phyloP scores from a whole-genome alignment of 2,888 invertebrate species.

The Mythimna albipuncta region DNA sequence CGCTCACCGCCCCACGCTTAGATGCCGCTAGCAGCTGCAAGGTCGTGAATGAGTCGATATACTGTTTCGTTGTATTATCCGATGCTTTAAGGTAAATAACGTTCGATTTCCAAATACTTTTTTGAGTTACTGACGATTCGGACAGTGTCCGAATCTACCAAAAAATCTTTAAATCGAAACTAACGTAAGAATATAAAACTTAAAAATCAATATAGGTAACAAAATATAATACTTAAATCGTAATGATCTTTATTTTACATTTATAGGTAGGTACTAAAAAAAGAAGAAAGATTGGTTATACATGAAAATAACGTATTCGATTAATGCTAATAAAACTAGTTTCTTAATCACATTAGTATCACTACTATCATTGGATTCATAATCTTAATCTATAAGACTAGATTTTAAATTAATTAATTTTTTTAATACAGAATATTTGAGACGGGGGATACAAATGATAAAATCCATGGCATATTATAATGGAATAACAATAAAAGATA shows the following conservation, averaged over 20 bases:
- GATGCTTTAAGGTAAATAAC: too few relatives aligned
- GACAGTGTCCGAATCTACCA: too few relatives aligned
- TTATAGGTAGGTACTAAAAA: neutral
- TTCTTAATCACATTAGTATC: neutral
- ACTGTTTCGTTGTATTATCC: too few relatives aligned
- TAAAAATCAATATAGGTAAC: slow-evolving; percentile 1
- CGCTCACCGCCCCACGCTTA: too few relatives aligned
- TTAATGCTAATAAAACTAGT: neutral
- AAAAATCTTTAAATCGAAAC: neutral
- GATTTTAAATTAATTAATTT: neutral
- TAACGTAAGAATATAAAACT: neutral
- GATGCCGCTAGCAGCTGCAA: too few relatives aligned
- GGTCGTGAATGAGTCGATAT: too few relatives aligned
- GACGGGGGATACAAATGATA: too few relatives aligned
- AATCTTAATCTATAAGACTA: slow-evolving; percentile 2
- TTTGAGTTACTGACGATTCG: too few relatives aligned
- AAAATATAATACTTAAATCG: neutral
- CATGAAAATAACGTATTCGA: neutral
- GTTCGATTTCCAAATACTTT: too few relatives aligned
- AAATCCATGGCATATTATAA: too few relatives aligned
- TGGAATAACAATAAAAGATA: too few relatives aligned
- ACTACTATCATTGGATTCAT: neutral
- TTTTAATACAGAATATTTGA: too few relatives aligned
- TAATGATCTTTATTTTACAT: neutral
- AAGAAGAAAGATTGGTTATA: neutral